Percentiles rank a stretch among this genome's conserved stretches.
Conservation (phyloP, 2,113 vertebrate species). For the Oryzias javanicus region DNA sequence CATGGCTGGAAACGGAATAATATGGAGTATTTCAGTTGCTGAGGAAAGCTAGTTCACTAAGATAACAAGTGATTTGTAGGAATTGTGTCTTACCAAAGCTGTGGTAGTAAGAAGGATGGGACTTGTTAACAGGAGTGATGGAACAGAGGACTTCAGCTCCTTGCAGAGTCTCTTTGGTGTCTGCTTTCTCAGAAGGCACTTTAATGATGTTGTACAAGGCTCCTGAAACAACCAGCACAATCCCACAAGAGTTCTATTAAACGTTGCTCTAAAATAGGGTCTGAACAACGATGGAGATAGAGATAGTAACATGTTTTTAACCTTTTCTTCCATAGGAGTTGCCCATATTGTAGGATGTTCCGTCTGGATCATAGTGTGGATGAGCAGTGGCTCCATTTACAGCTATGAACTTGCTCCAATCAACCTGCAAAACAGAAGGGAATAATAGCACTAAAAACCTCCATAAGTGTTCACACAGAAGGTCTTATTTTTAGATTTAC, state of each 20-base stretch:
- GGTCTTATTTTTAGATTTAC: no score
- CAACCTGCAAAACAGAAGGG: conserved; percentile 76
- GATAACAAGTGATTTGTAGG: neutral
- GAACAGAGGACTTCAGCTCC: conserved; percentile 86
- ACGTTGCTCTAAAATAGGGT: neutral
- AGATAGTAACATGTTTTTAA: conserved; percentile 33
- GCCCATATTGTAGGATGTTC: conserved; percentile 93
- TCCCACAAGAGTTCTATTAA: neutral
- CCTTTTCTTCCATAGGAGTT: conserved; percentile 88
- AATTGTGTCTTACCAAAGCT: conserved; percentile 83
- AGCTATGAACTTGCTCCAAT: conserved; percentile 91
- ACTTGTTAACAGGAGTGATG: conserved; percentile 78
- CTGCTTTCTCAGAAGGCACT: conserved; percentile 79
- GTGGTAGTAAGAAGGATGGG: conserved; percentile 92
- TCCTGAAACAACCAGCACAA: conserved; percentile 70
- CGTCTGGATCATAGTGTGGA: conserved; percentile 90
- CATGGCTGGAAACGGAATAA: conserved; percentile 81
- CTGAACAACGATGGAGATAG: no score
- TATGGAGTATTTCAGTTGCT: neutral
- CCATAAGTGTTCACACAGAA: no score
- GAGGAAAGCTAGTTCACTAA: neutral
- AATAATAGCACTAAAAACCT: no score
- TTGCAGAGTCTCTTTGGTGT: conserved; percentile 73
- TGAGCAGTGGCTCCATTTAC: conserved; percentile 95
- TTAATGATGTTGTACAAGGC: conserved; percentile 86